A percentile compares a stretch with the other conserved stretches of the same genome.
Conservation (phyloP, 2,797 vertebrate species). For the Neosilurus hyrtlii region DNA sequence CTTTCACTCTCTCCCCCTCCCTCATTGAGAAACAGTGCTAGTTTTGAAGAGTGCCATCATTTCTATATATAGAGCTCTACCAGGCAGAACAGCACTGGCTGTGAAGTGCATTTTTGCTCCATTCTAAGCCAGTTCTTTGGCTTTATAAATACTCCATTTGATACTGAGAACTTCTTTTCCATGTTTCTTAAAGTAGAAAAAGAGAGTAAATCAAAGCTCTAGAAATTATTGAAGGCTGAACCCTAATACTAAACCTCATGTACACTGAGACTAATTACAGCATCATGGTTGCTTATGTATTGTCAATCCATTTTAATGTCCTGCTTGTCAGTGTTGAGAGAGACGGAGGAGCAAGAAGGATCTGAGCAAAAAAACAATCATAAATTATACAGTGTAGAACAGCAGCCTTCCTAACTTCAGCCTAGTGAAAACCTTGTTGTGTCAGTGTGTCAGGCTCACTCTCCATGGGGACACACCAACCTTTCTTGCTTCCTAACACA, state of each 20-base stretch:
- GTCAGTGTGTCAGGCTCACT: constrained; percentile 53
- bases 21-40: constrained; percentile 32
- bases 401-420: constrained; percentile 68
- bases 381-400: constrained; percentile 73
- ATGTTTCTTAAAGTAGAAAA: not conserved
- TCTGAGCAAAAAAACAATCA: constrained; percentile 68
- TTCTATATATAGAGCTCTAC: constrained; percentile 55
- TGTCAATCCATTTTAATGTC: constrained; percentile 48
- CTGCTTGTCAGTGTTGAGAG: constrained; percentile 59
- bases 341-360: constrained; percentile 53
- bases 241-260: not conserved
- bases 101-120: constrained; percentile 36
- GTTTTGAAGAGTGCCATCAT: constrained; percentile 44
- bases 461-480: constrained; percentile 41
- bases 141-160: constrained; percentile 18
- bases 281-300: not conserved
- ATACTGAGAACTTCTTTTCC: constrained; percentile 11
- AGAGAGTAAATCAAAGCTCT: not conserved
- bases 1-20: constrained; percentile 7
- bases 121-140: constrained; percentile 26
- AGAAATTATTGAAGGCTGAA: constrained; percentile 16
- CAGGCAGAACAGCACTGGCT: constrained; percentile 39
- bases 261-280: constrained; percentile 14
- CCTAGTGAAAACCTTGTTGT: constrained; percentile 53
- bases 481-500: constrained; percentile 35